Conservation (phyloP, 2,113 vertebrate species). For the Pristiophorus japonicus region DNA sequence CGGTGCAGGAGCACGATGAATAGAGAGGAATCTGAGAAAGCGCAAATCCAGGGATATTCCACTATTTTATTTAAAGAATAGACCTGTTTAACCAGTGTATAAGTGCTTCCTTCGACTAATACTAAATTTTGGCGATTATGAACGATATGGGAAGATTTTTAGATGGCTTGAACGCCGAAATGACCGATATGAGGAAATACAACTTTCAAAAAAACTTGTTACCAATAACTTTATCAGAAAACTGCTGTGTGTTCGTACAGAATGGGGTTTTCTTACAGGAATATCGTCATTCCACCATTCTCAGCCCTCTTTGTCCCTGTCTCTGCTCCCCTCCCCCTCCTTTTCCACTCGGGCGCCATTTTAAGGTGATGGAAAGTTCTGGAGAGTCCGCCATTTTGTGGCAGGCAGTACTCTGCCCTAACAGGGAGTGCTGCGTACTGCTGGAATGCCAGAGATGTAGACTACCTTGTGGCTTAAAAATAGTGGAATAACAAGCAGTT, state of each 20-base stretch:
- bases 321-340: neutral
- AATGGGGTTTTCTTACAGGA: slow-evolving; percentile 25
- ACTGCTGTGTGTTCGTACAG: slow-evolving; percentile 12
- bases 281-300: slow-evolving; percentile 8
- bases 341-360: slow-evolving; percentile 21
- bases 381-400: slow-evolving; percentile 34
- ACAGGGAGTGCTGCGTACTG: neutral
- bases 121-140: slow-evolving; percentile 18
- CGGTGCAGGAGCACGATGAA: slow-evolving; percentile 20
- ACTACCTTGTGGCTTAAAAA: slow-evolving; percentile 28
- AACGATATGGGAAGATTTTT: slow-evolving; percentile 34
- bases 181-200: slow-evolving; percentile 34
- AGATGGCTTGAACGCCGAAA: slow-evolving; percentile 32
- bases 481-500: slow-evolving; percentile 26
- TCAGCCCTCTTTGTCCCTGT: slow-evolving; percentile 17
- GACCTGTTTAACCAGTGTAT: neutral
- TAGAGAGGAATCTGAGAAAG: slow-evolving; percentile 30
- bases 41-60: slow-evolving; percentile 18
- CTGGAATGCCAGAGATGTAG: slow-evolving; percentile 16
- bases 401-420: neutral
- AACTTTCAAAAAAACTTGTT: slow-evolving; percentile 26
- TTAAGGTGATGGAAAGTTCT: slow-evolving; percentile 29
- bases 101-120: slow-evolving; percentile 29
- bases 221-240: slow-evolving; percentile 25
- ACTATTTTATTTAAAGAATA: slow-evolving; percentile 30